Conservation (phyloP, 1,140 invertebrate species). For the Drosophila bocki region DNA sequence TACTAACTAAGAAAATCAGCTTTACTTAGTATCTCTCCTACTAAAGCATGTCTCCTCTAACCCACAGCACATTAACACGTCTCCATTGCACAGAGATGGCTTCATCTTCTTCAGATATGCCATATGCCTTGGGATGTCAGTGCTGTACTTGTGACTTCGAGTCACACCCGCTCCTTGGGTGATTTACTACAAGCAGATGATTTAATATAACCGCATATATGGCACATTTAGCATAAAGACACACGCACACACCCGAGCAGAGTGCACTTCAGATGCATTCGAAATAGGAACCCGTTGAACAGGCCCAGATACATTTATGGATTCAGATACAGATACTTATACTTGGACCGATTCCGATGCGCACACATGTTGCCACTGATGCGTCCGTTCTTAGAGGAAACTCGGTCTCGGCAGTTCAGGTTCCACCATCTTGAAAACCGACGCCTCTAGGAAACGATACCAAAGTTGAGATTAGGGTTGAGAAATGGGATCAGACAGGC, state of each 20-base stretch:
- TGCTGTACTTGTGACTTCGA: constrained; percentile 66
- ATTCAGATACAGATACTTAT: constrained; percentile 37
- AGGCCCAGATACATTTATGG: constrained; percentile 34
- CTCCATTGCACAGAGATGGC: constrained; percentile 51
- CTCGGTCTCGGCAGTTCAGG: constrained; percentile 22
- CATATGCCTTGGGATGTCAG: constrained; percentile 40
- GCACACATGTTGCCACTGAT: constrained; percentile 66
- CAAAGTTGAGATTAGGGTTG: constrained; percentile 10
- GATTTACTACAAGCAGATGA: constrained; percentile 81
- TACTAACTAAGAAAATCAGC: too few relatives aligned
- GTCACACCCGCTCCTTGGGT: constrained; percentile 36
- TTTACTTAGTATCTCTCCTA: too few relatives aligned
- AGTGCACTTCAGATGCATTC: constrained; percentile 70
- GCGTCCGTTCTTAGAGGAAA: constrained; percentile 40
- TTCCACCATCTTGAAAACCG: constrained; percentile 71
- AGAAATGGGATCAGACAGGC: not conserved
- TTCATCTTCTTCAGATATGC: constrained; percentile 43
- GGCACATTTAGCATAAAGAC: constrained; percentile 5
- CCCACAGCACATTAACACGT: constrained; percentile 27
- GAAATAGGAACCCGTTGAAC: constrained; percentile 39
- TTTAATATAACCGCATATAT: constrained; percentile 78
- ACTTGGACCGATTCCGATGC: constrained; percentile 1
- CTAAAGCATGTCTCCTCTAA: not conserved
- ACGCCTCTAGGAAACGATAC: constrained; percentile 17
- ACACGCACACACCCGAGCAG: constrained; percentile 28